phyloP scores from a whole-genome alignment of 2,797 vertebrate genomes.

The Passerculus sandwichensis region DNA sequence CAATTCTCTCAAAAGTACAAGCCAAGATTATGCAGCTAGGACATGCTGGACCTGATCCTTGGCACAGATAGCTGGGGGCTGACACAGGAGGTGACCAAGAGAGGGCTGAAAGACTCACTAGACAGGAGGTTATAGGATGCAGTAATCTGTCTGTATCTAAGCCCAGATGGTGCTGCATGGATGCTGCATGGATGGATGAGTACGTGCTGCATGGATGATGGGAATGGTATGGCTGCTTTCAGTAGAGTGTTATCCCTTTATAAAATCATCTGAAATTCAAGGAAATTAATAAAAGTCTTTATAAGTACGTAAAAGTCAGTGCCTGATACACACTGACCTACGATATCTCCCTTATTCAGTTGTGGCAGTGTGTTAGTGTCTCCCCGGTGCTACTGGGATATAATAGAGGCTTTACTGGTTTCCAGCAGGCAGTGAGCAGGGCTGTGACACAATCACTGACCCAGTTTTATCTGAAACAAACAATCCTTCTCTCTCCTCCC shows the following conservation, averaged over 20 bases:
- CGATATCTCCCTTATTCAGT: neutral
- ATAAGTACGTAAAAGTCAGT: neutral
- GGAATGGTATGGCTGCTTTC: neutral
- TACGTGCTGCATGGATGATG: neutral
- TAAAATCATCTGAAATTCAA: neutral
- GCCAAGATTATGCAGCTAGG: neutral
- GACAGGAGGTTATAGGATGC: neutral
- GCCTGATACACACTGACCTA: neutral
- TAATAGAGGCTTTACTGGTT: neutral
- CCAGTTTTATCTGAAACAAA: slow-evolving; percentile 12
- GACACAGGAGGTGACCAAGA: neutral
- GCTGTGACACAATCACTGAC: neutral
- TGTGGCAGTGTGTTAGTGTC: neutral
- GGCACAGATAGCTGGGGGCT: neutral
- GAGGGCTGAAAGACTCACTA: neutral
- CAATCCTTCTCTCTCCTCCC: neutral
- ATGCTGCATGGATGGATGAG: too few species aligned
- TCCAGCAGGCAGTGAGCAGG: neutral
- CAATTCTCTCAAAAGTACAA: neutral
- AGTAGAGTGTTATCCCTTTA: neutral
- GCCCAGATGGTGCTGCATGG: neutral
- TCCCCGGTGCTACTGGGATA: neutral
- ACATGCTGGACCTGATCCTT: neutral
- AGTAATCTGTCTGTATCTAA: neutral
- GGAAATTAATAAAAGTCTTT: neutral